Conservation (phyloP, 2,797 vertebrate genomes). For the Falco rusticolus region DNA sequence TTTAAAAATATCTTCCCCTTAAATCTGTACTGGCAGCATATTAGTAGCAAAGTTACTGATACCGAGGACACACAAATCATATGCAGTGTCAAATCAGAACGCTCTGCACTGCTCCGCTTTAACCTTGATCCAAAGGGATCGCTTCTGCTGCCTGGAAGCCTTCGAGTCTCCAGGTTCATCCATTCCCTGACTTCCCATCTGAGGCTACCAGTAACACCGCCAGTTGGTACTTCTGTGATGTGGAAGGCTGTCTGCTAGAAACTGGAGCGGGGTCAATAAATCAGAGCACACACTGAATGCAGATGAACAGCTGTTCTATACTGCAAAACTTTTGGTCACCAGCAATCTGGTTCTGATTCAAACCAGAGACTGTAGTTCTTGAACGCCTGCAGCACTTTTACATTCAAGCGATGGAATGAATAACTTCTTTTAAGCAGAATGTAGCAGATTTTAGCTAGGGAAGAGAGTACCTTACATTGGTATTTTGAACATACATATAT, state of each 20-base stretch:
- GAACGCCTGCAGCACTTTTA: neutral
- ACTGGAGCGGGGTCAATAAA: neutral
- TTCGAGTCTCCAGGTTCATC: neutral
- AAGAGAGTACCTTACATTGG: neutral
- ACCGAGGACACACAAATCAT: neutral
- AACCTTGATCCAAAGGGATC: neutral
- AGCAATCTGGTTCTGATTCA: neutral
- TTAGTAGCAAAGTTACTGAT: neutral
- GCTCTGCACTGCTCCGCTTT: neutral
- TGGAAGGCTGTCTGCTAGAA: neutral
- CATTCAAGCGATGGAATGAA: neutral
- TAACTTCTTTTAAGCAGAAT: neutral
- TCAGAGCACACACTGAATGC: neutral
- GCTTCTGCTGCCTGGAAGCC: neutral
- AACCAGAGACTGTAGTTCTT: neutral
- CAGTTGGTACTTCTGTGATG: neutral
- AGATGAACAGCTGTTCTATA: neutral
- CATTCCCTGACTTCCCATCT: neutral
- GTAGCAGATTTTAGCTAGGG: neutral
- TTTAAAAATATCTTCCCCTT: neutral
- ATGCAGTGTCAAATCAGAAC: neutral
- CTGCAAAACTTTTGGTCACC: neutral
- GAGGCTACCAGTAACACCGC: neutral
- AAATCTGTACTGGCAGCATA: neutral
- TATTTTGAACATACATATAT: neutral